Evolutionary conservation across 2,888 invertebrate genomes (phyloP).

Genomic region (Hemaris fuciformis): DNA sequence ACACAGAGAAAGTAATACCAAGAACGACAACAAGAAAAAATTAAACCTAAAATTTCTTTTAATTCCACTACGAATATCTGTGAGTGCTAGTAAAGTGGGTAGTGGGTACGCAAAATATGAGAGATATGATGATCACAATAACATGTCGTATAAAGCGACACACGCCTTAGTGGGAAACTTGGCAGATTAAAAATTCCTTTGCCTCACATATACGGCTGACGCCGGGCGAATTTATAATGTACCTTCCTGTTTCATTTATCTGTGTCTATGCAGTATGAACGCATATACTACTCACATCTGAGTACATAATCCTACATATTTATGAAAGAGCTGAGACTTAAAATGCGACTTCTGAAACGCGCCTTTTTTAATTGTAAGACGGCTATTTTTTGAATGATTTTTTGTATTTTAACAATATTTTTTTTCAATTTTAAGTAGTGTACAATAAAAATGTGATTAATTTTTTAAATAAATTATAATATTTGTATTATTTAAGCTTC

Average conservation of each 20-base stretch:
- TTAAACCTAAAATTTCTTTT: neutral
- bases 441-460: no score
- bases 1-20: no score
- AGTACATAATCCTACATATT: slow-evolving; percentile 3
- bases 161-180: slow-evolving; percentile 36
- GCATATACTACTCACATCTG: neutral
- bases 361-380: neutral
- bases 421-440: no score
- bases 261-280: neutral
- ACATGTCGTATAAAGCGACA: slow-evolving; percentile 23
- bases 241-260: slow-evolving; percentile 18
- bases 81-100: slow-evolving; percentile 18
- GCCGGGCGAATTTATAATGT: slow-evolving; percentile 48
- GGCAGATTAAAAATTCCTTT: slow-evolving; percentile 59
- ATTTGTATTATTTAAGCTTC: no score
- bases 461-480: no score
- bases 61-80: neutral
- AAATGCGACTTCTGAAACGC: neutral
- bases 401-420: no score
- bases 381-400: no score
- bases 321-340: neutral
- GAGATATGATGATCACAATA: slow-evolving; percentile 17
- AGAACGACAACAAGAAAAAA: no score
- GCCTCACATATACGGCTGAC: slow-evolving; percentile 39
- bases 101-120: slow-evolving; percentile 15